phyloP scores from a whole-genome alignment of 2,888 invertebrate species.

The Catonia carolina region DNA sequence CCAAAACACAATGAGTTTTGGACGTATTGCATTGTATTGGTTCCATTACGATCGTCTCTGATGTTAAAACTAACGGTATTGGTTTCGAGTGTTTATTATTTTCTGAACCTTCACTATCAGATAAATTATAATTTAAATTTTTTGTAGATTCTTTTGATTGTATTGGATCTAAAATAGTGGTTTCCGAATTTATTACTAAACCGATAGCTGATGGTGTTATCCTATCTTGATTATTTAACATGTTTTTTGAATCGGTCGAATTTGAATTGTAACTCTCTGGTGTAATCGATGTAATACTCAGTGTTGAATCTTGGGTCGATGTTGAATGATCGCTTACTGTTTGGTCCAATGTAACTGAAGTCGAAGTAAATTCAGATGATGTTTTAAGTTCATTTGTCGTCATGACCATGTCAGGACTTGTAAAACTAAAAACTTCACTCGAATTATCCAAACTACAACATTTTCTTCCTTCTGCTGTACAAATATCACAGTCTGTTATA shows the following conservation, averaged over 20 bases:
- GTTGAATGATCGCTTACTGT: constrained; percentile 33
- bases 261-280: constrained; percentile 22
- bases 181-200: constrained; percentile 21
- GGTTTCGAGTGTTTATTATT: neutral
- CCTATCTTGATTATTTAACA: constrained; percentile 8
- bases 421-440: constrained; percentile 19
- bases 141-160: neutral
- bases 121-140: constrained; percentile 12
- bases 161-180: constrained; percentile 17
- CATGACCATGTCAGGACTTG: constrained; percentile 24
- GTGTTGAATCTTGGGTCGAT: constrained; percentile 35
- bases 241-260: constrained; percentile 12
- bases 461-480: constrained; percentile 21
- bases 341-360: constrained; percentile 30
- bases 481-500: constrained; percentile 24
- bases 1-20: constrained; percentile 1
- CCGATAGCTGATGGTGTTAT: constrained; percentile 12
- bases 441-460: constrained; percentile 25
- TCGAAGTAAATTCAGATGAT: constrained; percentile 21
- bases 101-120: constrained; percentile 14
- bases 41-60: constrained; percentile 6
- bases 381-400: constrained; percentile 24
- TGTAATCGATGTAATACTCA: constrained; percentile 33
- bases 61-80: constrained; percentile 9
- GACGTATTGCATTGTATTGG: neutral